These are phyloP conservation scores for Antheraea pernyi DNA, from an alignment of 1,140 invertebrate species.

Conservation along the genomic window DNA sequence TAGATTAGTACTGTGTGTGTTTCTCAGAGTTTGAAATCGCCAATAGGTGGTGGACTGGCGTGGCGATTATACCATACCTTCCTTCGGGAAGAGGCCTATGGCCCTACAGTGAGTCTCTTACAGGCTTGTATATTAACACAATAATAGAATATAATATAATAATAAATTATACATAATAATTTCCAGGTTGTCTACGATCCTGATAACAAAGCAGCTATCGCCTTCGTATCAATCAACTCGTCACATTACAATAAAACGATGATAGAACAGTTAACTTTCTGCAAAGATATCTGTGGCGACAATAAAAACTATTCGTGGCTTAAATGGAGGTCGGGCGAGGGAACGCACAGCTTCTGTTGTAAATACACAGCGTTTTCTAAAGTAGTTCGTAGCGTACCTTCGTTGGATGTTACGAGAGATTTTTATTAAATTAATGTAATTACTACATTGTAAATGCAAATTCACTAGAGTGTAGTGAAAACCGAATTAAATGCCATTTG, in stretches of 20 bases:
- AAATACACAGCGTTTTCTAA: slow-evolving; percentile 42
- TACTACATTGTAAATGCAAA: no score
- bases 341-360: slow-evolving; percentile 63
- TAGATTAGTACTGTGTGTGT: no score
- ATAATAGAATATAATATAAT: no score
- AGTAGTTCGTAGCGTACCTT: neutral
- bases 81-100: no score
- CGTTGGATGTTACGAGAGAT: neutral
- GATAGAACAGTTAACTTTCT: slow-evolving; percentile 40
- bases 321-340: slow-evolving; percentile 51
- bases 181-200: slow-evolving; percentile 57
- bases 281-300: slow-evolving; percentile 44
- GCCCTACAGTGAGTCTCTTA: no score
- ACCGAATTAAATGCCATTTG: no score
- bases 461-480: no score
- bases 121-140: no score
- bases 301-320: slow-evolving; percentile 42
- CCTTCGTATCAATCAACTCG: slow-evolving; percentile 59
- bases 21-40: no score
- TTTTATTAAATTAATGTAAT: no score
- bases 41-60: no score
- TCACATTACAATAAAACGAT: slow-evolving; percentile 47
- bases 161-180: neutral
- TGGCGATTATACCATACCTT: no score
- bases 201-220: slow-evolving; percentile 29